Conservation (phyloP, 2,797 vertebrate species). For the Acipenser transmontanus region DNA sequence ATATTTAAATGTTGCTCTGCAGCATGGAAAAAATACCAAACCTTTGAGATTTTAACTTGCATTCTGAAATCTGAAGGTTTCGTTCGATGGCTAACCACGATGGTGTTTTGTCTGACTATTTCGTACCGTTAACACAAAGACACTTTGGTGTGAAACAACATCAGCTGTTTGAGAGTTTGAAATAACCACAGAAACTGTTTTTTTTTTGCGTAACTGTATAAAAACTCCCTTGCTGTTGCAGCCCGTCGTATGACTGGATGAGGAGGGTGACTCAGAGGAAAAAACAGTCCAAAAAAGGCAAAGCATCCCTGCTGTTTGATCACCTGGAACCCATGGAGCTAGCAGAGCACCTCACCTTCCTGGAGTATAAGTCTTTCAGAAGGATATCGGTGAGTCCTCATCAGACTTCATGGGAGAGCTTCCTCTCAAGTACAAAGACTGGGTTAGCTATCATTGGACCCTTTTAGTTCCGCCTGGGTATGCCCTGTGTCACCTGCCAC, state of each 20-base stretch:
- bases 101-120: too few relatives aligned
- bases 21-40: too few relatives aligned
- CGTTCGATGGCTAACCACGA: too few relatives aligned
- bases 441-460: not conserved
- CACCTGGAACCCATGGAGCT: conserved; percentile 92
- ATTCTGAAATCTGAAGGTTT: too few relatives aligned
- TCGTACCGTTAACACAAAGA: too few relatives aligned
- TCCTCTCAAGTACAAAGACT: not conserved
- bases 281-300: conserved; percentile 88
- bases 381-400: conserved; percentile 77
- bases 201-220: not conserved
- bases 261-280: conserved; percentile 90
- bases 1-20: too few relatives aligned
- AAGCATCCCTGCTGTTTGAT: conserved; percentile 91
- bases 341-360: conserved; percentile 93
- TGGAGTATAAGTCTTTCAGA: conserved; percentile 92
- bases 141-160: too few relatives aligned
- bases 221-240: conserved; percentile 42
- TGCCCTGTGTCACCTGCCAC: too few relatives aligned
- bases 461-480: not conserved
- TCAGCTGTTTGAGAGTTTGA: too few relatives aligned
- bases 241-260: conserved; percentile 97
- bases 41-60: too few relatives aligned
- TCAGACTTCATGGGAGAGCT: too few relatives aligned
- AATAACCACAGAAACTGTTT: too few relatives aligned